Evolutionary conservation across 2,797 vertebrate species (phyloP), one percentile per base, ranked within the genome.

Genomic region (Margarornis squamiger): DNA sequence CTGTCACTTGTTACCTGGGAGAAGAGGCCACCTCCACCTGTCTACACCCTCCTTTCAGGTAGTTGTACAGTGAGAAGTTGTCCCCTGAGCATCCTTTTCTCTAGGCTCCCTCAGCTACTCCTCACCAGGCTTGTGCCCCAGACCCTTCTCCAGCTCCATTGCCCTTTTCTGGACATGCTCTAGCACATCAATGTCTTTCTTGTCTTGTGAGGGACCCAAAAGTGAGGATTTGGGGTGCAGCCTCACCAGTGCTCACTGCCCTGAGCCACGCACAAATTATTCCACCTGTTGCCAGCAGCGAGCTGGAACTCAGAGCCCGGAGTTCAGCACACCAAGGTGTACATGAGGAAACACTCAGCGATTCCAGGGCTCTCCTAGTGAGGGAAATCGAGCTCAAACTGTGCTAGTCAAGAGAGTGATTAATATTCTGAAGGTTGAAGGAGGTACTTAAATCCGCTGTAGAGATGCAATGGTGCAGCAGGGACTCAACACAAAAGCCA

Each of bases 351-450:
- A 39, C n/a, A 24, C 3, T 49, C 32, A 17, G 12, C 16, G 61
- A 41, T 86, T 45, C n/a, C 48, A 1, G 8, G 30, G 19, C 32
- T 88, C 14, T 86, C 32, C 9, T 39, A 27, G 0, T 29, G 58
- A 49, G 46, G 30, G 29, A 75, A 78, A 54, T 30, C 7, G 14
- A 81, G 5, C 7, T 7, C 30, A 55, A 29, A 66, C 10, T 58
- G 4, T 1, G 0, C 38, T 54, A 71, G 7, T 49, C 48, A 66
- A 62, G 43, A 41, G 7, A n/a, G 3, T 0, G 2, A 43, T 67
- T 39, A n/a, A n/a, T 67, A 51, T 59, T 74, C 43, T 73, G 45
- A 63, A 63, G 14, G 17, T 19, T 73, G 72, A 85, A 67, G 16
- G 21, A 70, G 6, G 19, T 52, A 22, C 4, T 30, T 63, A 63